These are phyloP conservation scores for Lycia hirtaria DNA, from an alignment of 2,888 invertebrate genomes.

Conservation along the genomic window DNA sequence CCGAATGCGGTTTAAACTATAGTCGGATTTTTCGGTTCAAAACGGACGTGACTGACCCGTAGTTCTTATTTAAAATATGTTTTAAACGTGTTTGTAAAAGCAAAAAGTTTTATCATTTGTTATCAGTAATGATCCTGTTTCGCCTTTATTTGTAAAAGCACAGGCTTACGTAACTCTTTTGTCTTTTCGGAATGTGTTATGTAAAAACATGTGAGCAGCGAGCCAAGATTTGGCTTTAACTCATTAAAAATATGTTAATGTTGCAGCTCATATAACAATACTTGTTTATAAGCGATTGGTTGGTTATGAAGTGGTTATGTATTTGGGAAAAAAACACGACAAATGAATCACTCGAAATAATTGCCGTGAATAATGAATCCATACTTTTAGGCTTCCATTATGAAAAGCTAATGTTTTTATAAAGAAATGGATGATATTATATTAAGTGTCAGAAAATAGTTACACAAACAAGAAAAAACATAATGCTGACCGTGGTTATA, in stretches of 20 bases:
- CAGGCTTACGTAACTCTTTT: conserved; percentile 2
- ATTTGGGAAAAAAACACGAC: background rate
- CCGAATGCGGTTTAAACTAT: no score
- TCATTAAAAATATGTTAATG: conserved; percentile 3
- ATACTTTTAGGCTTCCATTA: no score
- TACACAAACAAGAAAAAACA: no score
- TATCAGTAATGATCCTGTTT: conserved; percentile 23
- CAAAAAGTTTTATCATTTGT: background rate
- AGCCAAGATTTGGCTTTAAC: background rate
- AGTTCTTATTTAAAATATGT: no score
- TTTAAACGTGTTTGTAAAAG: background rate
- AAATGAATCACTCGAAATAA: no score
- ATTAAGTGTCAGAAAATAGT: no score
- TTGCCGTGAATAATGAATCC: no score
- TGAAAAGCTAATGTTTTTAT: no score
- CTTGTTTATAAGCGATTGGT: background rate
- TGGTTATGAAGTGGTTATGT: background rate
- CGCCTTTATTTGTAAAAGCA: conserved; percentile 13
- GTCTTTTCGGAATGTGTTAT: background rate
- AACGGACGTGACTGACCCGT: no score
- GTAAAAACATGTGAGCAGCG: conserved; percentile 2
- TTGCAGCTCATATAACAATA: background rate
- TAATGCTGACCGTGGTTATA: no score
- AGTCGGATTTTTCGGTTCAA: no score
- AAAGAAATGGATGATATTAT: no score